phyloP scores from a whole-genome alignment of 2,797 vertebrate species.

The Crypturellus tataupa region DNA sequence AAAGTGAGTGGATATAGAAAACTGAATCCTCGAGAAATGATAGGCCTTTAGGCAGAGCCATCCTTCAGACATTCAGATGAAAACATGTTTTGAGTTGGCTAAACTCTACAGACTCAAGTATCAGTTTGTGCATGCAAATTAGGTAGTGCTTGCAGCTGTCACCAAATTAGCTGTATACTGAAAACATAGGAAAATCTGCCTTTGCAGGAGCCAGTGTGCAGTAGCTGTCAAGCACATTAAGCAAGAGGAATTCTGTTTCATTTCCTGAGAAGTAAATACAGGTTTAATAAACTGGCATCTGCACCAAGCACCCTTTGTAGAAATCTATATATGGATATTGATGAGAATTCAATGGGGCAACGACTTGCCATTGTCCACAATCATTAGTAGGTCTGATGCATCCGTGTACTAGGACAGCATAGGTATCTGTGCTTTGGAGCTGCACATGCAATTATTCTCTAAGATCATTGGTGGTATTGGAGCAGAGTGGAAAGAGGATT shows the following conservation, averaged over 20 bases:
- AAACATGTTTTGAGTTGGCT: neutral
- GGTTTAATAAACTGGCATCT: neutral
- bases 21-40: neutral
- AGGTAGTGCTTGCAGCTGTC: neutral
- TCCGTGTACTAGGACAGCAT: neutral
- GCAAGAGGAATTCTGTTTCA: neutral
- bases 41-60: neutral
- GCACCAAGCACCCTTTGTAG: rapidly evolving
- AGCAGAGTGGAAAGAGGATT: neutral
- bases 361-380: neutral
- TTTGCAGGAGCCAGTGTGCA: neutral
- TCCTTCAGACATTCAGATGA: neutral
- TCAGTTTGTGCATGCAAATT: neutral
- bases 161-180: neutral
- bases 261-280: neutral
- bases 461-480: neutral
- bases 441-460: neutral
- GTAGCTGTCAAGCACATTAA: neutral
- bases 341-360: neutral
- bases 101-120: neutral
- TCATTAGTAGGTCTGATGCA: neutral
- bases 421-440: neutral
- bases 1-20: neutral
- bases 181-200: conserved; percentile 5
- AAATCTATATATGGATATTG: neutral